Percentiles rank a stretch among this genome's conserved stretches.
phyloP scores from a whole-genome alignment of 2,888 invertebrate species.

The Miltochrista miniata region DNA sequence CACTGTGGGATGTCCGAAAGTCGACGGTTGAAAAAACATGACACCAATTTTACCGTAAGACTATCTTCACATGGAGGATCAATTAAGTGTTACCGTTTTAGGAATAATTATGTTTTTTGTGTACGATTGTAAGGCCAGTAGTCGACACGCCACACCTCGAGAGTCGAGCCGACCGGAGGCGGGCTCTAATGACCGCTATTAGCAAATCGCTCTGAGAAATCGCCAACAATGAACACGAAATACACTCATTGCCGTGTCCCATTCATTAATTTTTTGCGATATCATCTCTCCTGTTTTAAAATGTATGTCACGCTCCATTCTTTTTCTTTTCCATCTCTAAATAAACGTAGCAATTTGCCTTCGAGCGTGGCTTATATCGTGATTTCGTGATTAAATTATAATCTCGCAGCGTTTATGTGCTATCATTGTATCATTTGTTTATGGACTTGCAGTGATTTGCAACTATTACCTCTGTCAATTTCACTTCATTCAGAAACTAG shows the following conservation, averaged over 20 bases:
- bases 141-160: conserved; percentile 63
- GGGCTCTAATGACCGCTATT: conserved; percentile 72
- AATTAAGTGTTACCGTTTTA: conserved; percentile 77
- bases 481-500: conserved; percentile 18
- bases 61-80: conserved; percentile 59
- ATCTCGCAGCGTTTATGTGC: conserved; percentile 58
- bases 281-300: conserved; percentile 62
- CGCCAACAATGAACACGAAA: conserved; percentile 78
- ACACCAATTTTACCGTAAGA: conserved; percentile 66
- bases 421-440: conserved; percentile 65
- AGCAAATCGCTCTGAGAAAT: conserved; percentile 77
- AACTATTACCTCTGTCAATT: conserved; percentile 45
- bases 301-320: conserved; percentile 69
- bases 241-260: conserved; percentile 69
- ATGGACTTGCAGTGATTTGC: conserved; percentile 57
- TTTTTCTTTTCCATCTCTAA: conserved; percentile 52
- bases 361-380: conserved; percentile 59
- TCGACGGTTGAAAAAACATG: conserved; percentile 53
- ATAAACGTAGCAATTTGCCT: conserved; percentile 66
- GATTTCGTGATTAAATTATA: conserved; percentile 75
- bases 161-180: conserved; percentile 58
- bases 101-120: conserved; percentile 76
- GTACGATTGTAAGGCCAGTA: conserved; percentile 59
- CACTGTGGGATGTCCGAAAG: conserved; percentile 43
- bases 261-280: conserved; percentile 73